Evolutionary conservation across 1,140 invertebrate genomes (phyloP).

Genomic region (Drosophila prosaltans): DNA sequence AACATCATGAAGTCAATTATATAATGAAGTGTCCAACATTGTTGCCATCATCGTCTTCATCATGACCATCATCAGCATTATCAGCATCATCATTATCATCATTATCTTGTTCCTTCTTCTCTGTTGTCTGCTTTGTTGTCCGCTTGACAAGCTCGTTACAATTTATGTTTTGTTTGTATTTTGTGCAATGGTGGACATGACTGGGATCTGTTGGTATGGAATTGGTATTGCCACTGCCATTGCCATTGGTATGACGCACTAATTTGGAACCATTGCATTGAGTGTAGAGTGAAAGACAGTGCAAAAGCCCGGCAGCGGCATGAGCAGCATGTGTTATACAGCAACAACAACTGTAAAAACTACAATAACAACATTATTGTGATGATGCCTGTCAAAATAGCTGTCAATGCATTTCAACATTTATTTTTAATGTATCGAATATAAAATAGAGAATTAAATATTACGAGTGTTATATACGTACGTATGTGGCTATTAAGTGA

Average conservation of each 20-base stretch:
- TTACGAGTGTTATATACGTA: constrained; percentile 11
- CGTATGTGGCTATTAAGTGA: not conserved
- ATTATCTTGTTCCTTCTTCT: not conserved
- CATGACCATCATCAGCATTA: not conserved
- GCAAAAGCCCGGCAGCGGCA: constrained; percentile 12
- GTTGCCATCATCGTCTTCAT: constrained; percentile 23
- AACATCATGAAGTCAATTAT: constrained; percentile 59
- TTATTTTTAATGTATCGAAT: constrained; percentile 26
- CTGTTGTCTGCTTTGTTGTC: constrained; percentile 25
- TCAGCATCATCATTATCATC: not conserved
- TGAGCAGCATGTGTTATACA: not conserved
- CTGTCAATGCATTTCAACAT: constrained; percentile 46
- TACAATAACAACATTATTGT: not conserved
- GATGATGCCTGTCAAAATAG: constrained; percentile 37
- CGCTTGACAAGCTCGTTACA: constrained; percentile 55
- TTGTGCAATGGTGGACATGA: not conserved
- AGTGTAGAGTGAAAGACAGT: constrained; percentile 15
- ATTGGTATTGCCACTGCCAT: not conserved
- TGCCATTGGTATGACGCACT: constrained; percentile 34
- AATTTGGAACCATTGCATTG: constrained; percentile 34
- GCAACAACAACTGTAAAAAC: not conserved
- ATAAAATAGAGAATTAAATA: constrained; percentile 54
- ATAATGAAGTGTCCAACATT: constrained; percentile 40
- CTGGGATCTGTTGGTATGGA: not conserved
- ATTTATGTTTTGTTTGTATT: constrained; percentile 57